A percentile compares a stretch with the other conserved stretches of the same genome.
phyloP scores from a whole-genome alignment of 2,113 vertebrate species.

The Oceanodroma tethys region DNA sequence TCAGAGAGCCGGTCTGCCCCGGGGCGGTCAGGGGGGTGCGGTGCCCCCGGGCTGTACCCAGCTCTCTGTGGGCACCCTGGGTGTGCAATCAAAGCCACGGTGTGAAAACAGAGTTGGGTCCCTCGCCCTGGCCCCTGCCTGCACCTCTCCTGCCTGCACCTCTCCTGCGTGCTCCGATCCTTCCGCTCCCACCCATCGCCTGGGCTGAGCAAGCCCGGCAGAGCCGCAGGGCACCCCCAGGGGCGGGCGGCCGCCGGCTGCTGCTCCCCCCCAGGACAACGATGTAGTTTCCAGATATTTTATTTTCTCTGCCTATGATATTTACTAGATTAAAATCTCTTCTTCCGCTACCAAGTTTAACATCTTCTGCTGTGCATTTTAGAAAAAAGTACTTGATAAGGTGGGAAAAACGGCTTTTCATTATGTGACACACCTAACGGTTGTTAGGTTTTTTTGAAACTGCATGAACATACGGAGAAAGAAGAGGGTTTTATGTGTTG shows the following conservation, averaged over 20 bases:
- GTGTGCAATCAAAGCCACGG: background rate
- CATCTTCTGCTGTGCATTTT: background rate
- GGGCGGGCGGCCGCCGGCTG: rapidly evolving
- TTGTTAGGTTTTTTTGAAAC: background rate
- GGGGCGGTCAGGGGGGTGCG: rapidly evolving
- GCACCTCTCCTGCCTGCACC: background rate
- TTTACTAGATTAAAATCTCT: background rate
- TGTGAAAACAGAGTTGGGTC: background rate
- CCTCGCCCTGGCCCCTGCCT: background rate
- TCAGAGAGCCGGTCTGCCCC: background rate
- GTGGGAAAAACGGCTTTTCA: background rate
- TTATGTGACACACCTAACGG: background rate
- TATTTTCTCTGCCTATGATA: background rate
- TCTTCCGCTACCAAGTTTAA: background rate
- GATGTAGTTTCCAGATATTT: background rate
- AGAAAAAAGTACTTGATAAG: background rate
- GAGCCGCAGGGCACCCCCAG: background rate
- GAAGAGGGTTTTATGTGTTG: background rate
- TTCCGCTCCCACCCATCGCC: background rate
- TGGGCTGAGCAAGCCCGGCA: background rate
- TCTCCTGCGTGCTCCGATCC: background rate
- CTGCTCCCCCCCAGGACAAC: background rate
- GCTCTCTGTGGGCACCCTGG: background rate
- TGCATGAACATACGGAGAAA: background rate
- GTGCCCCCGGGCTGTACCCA: background rate